Base-by-base conservation (phyloP, 64 coral and sea anemone species). In the Pocillopora verrucosa region DNA sequence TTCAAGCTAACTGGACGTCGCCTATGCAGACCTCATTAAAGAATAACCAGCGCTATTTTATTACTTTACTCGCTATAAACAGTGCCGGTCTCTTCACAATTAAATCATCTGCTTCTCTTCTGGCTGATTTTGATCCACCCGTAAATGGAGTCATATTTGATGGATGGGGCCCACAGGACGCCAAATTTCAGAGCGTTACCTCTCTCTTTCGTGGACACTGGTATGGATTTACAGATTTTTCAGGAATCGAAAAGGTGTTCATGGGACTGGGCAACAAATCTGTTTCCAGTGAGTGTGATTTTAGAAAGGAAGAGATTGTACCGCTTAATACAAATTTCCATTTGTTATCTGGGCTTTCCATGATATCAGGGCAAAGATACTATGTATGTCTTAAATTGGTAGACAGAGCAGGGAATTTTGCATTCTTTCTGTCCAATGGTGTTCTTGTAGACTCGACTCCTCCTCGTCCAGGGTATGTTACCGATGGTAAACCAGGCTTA, bases 191-290 rank as follows among this genome's bases (percentile, higher is more conserved):
- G 36, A 89, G 89, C 20, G 91, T 90, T 60, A 45, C 93, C 1
- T 90, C 91, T 36, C 61, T 98, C 19, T 98, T 90, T 26, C 96
- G 96, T 36, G 90, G 90, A 35, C 93, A 95, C 77, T 98, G 96
- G 96, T 86, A 83, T 75, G 96, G 96, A 17, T 65, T 98, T 22
- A 90, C 41, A 11, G 96, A 98, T 59, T 92, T 95, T 45, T 98
- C 96, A 13, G 96, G 96, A 14, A 58, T 95, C 13, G 65, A 79
- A 16, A 60, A 34, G 1, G 61, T 89, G 15, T 92, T 92, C 76
- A 79, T 93, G 36, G 93, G 96, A 15, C 68, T 98, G 11, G 88
- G 85, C 1, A 92, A 76, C 15, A 90, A 88, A 24, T 2, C 20
- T 11, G 82, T 51, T 22, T 73, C 87, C 34, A 25, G 72, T 7